phyloP scores from a whole-genome alignment of 2,888 invertebrate species.

The Ptilodon capucinus region DNA sequence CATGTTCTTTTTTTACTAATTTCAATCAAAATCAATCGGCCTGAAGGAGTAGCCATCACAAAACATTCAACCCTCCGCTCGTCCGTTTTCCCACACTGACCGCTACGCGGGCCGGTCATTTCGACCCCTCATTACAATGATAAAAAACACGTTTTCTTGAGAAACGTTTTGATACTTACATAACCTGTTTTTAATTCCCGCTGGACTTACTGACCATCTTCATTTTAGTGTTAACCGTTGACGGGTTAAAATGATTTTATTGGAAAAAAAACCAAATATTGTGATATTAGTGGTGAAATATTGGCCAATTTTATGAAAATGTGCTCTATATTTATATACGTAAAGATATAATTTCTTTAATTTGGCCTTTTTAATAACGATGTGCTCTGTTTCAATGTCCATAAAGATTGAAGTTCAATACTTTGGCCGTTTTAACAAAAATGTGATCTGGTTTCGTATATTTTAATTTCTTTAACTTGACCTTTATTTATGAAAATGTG shows the following conservation, averaged over 20 bases:
- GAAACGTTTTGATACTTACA: conserved; percentile 27
- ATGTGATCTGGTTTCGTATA: too few relatives aligned
- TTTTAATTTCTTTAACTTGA: too few relatives aligned
- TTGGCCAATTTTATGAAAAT: too few relatives aligned
- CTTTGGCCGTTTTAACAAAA: too few relatives aligned
- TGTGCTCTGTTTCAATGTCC: too few relatives aligned
- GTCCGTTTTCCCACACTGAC: conserved; percentile 52
- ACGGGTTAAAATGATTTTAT: conserved; percentile 29
- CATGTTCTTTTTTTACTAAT: too few relatives aligned
- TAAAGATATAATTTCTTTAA: too few relatives aligned
- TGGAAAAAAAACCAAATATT: not conserved
- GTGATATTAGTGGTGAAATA: too few relatives aligned
- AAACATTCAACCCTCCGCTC: conserved; percentile 20
- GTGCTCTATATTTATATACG: too few relatives aligned
- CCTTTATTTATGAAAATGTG: too few relatives aligned
- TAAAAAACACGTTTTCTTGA: conserved; percentile 30
- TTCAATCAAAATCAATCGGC: conserved; percentile 11
- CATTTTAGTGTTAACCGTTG: conserved; percentile 36
- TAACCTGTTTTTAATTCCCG: conserved; percentile 57
- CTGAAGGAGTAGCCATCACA: conserved; percentile 9
- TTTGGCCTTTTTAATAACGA: too few relatives aligned
- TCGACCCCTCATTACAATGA: conserved; percentile 40
- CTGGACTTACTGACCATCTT: conserved; percentile 39
- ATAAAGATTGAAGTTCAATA: too few relatives aligned
- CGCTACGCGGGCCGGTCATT: conserved; percentile 47